These are phyloP conservation scores for Drosophila mayri DNA, from an alignment of 1,140 invertebrate species.

Conservation along the genomic window DNA sequence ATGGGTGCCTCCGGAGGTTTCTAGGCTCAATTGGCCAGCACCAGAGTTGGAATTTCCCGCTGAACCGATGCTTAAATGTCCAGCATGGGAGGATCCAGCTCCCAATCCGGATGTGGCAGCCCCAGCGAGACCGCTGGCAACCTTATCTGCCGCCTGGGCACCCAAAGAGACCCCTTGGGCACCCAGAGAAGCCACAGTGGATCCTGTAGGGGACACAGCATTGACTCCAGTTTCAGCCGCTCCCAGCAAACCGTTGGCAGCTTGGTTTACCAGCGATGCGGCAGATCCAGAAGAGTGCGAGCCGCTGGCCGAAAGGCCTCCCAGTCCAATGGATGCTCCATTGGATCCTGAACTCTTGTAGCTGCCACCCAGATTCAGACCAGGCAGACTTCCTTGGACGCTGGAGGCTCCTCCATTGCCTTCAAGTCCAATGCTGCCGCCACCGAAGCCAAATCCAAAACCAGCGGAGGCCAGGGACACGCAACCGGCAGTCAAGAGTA, in stretches of 20 bases:
- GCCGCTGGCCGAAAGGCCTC: constrained; percentile 1
- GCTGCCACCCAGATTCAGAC: constrained; percentile 11
- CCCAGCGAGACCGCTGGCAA: neutral
- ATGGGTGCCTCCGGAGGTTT: neutral
- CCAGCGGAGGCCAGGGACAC: constrained; percentile 29
- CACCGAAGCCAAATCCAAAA: constrained; percentile 27
- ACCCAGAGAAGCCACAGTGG: neutral
- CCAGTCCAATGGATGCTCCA: constrained; percentile 7
- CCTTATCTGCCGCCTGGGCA: constrained; percentile 1
- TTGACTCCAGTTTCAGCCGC: constrained; percentile 6
- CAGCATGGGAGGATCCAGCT: neutral
- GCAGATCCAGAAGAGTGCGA: constrained; percentile 2
- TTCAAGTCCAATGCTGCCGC: constrained; percentile 15
- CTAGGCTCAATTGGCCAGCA: neutral
- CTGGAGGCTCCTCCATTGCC: neutral
- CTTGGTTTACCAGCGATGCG: constrained; percentile 8
- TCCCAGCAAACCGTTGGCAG: constrained; percentile 11
- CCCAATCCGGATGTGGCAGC: neutral
- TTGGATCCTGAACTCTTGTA: constrained; percentile 15
- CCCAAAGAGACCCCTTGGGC: neutral
- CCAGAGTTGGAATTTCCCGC: neutral
- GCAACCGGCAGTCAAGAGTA: constrained; percentile 20
- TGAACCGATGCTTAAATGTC: neutral
- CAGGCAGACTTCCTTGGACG: constrained; percentile 18
- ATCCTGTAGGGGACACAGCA: constrained; percentile 2